phyloP scores from a whole-genome alignment of 30 jellyfish, hydroid and myxozoan genomes.

The Chrysaora quinquecirrha region DNA sequence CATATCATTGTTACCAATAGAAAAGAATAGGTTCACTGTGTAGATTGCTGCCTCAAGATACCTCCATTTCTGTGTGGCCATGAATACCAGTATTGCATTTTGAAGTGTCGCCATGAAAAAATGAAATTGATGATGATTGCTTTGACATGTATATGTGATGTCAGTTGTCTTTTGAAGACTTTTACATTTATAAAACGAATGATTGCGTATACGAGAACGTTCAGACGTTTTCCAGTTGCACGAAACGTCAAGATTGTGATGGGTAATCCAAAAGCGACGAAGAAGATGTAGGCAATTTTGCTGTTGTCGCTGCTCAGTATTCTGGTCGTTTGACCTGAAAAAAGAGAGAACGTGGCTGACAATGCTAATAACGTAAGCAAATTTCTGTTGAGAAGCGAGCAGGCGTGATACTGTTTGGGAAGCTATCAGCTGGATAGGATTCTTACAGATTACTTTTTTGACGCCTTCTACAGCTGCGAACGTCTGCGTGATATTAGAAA shows the following conservation, averaged over 20 bases:
- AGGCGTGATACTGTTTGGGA: no score
- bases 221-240: constrained; percentile 98
- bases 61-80: constrained; percentile 89
- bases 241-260: constrained; percentile 85
- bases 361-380: no score
- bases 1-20: constrained; percentile 91
- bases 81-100: constrained; percentile 68
- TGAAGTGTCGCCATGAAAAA: constrained; percentile 62
- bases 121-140: constrained; percentile 79
- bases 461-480: no score
- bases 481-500: no score
- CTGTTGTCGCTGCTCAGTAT: constrained; percentile 71
- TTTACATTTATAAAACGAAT: constrained; percentile 91
- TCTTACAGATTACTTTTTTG: no score
- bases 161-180: constrained; percentile 87
- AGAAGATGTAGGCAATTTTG: constrained; percentile 85
- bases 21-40: constrained; percentile 78
- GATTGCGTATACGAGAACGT: constrained; percentile 81
- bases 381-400: no score
- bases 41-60: constrained; percentile 64
- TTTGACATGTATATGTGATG: constrained; percentile 88
- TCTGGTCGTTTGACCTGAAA: constrained; percentile 94
- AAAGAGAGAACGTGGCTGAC: no score
- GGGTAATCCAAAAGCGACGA: constrained; percentile 93
- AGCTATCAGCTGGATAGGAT: no score